Base-by-base conservation (phyloP, 2,888 invertebrate genomes). In the Omphaloscelis lunosa region DNA sequence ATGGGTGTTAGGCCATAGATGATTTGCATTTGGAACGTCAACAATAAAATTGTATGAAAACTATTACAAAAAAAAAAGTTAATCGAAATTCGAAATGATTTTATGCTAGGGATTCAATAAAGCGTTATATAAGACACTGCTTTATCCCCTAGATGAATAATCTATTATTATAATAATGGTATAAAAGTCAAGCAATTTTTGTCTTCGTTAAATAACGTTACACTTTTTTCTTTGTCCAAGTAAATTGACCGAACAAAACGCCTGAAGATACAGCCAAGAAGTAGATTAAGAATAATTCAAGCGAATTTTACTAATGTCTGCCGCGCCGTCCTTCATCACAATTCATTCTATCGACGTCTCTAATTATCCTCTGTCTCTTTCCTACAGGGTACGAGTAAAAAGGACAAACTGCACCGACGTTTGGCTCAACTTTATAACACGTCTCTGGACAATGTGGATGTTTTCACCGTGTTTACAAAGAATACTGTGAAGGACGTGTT, bases 381-480 rank as follows among this genome's bases (percentile, higher is more conserved):
- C 67, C 51, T 90, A 79, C 93, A 97, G 95, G 97, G 97, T 53
- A 94, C 97, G 51, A 99, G 98, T 93, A 98, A 97, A 90, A 98
- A 98, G 91, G 98, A 98, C 88, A 96, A 97, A n/a, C 96, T 98
- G 20, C 97, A 97, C 61, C 93, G 93, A 11, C 93, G 93, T 8
- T 92, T 97, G 0, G 90, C 99, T 0, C 95, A 97, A 81, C 97
- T 98, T 69, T 97, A 99, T 88, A 98, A 98, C 90, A 98, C 98
- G 0, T 98, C 98, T 0, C 92, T 97, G 77, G 97, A 98, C 68
- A 99, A 99, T 92, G 98, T 99, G 0, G 99, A 99, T 92, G 98
- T 99, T 0, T 99, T 99, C 93, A 99, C 99, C 0, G 98, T 99
- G 2, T 97, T 99, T 51, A 97, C 97, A 87, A 98, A 98, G 27